Base-by-base conservation (phyloP, 2,888 invertebrate genomes). In the Drosophila austrosaltans region DNA sequence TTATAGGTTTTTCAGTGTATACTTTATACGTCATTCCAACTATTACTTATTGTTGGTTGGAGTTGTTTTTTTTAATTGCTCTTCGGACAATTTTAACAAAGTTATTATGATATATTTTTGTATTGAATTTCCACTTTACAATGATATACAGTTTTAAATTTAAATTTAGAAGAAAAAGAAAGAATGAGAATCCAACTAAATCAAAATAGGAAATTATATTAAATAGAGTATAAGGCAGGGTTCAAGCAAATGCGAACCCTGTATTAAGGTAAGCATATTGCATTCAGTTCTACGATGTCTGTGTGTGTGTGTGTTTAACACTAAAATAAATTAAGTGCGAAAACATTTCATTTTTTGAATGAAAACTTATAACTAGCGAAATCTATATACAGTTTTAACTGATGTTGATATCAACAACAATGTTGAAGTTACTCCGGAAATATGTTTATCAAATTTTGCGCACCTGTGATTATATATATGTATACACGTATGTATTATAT, bases 31-130 rank as follows among this genome's bases (percentile, higher is more conserved):
- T 32, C 44, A 60, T 60, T 40, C 7, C 62, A 60, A 69, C 58
- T 48, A 25, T 53, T 66, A 65, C 56, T 66, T 60, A 68, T 60
- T 54, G 36, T 69, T 79, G 61, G 66, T 53, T 71, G 69, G 60
- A 62, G 16, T 66, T 25, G 32, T 58, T 76, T 87, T 83, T 82
- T 85, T 85, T 89, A 89, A 89, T 85, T 85, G 85, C 72, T 85
- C 80, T 76, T 80, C 80, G 82, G 89, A 87, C 85, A 85, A 85
- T 85, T 77, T 81, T 89, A 85, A 85, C 85, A 85, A 81, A 77
- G 89, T 83, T 84, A 79, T 85, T 78, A 77, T 87, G 84, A 87
- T 88, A 85, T 88, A 48, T 48, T 25, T 71, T 40, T 67, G 28
- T 59, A 42, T 53, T 36, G 68, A 53, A 64, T 64, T 75, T 83